Evolutionary conservation across 2,797 vertebrate genomes (phyloP).

Genomic region (Mormyrops boulengeri): DNA sequence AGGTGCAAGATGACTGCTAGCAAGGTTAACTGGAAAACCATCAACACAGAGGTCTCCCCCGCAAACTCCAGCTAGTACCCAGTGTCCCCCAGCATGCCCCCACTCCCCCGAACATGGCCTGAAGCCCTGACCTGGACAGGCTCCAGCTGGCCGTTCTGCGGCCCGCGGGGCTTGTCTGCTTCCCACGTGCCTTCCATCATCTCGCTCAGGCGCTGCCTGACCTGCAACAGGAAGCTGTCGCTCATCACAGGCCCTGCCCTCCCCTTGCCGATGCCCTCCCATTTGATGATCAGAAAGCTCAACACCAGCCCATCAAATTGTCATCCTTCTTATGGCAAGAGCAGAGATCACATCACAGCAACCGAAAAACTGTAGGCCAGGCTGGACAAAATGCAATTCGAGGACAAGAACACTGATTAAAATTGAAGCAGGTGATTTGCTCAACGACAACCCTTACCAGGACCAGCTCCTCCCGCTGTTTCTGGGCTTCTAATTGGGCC

Average conservation of each 20-base stretch:
- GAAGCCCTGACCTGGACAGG: constrained; percentile 68
- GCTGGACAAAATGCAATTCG: neutral
- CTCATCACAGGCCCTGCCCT: constrained; percentile 39
- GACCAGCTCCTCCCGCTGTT: constrained; percentile 73
- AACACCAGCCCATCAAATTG: neutral
- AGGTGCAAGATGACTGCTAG: neutral
- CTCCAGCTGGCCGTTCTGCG: constrained; percentile 56
- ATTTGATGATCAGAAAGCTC: neutral
- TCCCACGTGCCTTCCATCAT: constrained; percentile 61
- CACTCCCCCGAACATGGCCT: constrained; percentile 47
- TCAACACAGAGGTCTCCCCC: neutral
- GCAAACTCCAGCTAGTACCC: neutral
- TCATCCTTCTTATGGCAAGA: neutral
- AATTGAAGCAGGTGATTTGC: neutral
- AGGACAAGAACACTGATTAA: neutral
- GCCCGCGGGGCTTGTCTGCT: constrained; percentile 45
- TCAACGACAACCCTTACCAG: constrained; percentile 59
- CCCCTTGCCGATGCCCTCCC: neutral
- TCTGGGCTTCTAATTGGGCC: constrained; percentile 74
- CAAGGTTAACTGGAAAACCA: neutral
- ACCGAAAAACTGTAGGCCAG: neutral
- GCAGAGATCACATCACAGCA: neutral
- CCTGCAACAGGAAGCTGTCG: constrained; percentile 67
- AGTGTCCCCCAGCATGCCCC: constrained; percentile 43
- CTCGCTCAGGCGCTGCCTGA: constrained; percentile 78